Percentiles rank a stretch among this genome's conserved stretches.
phyloP scores from a whole-genome alignment of 1,140 invertebrate genomes.

The Drosophila nigromelanica region DNA sequence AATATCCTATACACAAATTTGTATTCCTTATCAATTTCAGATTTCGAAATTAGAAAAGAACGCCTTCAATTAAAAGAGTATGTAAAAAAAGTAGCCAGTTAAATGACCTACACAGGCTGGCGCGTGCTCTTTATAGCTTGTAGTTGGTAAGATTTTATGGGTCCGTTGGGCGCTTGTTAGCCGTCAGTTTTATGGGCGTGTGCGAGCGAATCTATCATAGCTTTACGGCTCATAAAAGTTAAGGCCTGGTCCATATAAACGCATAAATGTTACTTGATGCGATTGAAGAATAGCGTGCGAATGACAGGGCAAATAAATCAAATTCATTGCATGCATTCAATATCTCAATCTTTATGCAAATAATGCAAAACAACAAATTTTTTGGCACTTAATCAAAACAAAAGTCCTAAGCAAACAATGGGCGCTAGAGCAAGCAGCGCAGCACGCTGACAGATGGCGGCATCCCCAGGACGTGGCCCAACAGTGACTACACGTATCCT shows the following conservation, averaged over 20 bases:
- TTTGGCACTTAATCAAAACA: conserved; percentile 74
- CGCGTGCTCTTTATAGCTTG: conserved; percentile 48
- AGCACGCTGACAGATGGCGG: conserved; percentile 9
- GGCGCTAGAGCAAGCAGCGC: conserved; percentile 10
- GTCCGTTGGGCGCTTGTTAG: conserved; percentile 39
- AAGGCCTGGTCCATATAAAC: conserved; percentile 23
- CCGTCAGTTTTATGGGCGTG: conserved; percentile 58
- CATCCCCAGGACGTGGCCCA: conserved; percentile 30
- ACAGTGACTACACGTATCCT: conserved; percentile 12
- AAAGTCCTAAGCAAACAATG: conserved; percentile 71
- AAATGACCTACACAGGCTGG: conserved; percentile 3
- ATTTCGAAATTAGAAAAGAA: conserved; percentile 1
- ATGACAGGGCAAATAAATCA: conserved; percentile 58
- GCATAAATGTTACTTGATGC: conserved; percentile 42
- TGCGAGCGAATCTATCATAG: conserved; percentile 69
- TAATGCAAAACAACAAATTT: conserved; percentile 61
- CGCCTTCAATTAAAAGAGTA: not conserved
- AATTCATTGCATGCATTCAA: conserved; percentile 50
- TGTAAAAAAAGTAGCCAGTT: not conserved
- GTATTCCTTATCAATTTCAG: not conserved
- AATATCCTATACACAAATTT: no score
- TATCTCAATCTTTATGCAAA: conserved; percentile 73
- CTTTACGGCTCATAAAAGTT: conserved; percentile 68
- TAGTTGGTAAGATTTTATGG: conserved; percentile 59
- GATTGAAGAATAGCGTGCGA: conserved; percentile 28